These are phyloP conservation scores for Schizaphis graminum DNA, from an alignment of 2,888 invertebrate species.

Conservation along the genomic window DNA sequence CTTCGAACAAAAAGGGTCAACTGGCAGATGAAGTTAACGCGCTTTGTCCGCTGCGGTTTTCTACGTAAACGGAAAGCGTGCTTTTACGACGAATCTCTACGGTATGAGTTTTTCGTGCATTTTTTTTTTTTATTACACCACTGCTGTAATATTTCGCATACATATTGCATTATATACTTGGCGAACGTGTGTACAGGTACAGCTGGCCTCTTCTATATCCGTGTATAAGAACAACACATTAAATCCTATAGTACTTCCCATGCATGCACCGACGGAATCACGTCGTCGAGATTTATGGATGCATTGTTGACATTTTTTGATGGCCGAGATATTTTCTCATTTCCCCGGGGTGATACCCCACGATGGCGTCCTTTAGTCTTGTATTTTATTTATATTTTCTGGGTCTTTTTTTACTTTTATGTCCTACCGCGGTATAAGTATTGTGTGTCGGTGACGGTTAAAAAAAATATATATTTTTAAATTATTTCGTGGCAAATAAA, in stretches of 20 bases:
- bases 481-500: neutral
- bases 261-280: constrained; percentile 24
- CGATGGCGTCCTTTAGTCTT: neutral
- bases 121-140: neutral
- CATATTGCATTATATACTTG: neutral
- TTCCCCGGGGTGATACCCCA: constrained; percentile 23
- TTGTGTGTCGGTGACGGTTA: neutral
- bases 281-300: constrained; percentile 61
- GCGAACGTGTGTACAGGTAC: neutral
- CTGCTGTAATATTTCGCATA: neutral
- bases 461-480: neutral
- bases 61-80: neutral
- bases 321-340: constrained; percentile 55
- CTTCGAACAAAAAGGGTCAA: neutral
- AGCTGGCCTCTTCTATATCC: no score
- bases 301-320: constrained; percentile 62
- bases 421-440: neutral
- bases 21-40: neutral
- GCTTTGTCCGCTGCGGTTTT: neutral
- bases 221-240: neutral
- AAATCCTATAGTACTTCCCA: neutral
- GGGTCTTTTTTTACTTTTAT: neutral
- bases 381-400: constrained; percentile 37
- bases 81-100: neutral
- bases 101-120: neutral